Evolutionary conservation across 1,140 invertebrate genomes (phyloP).

Genomic region (Eriosoma lanigerum): DNA sequence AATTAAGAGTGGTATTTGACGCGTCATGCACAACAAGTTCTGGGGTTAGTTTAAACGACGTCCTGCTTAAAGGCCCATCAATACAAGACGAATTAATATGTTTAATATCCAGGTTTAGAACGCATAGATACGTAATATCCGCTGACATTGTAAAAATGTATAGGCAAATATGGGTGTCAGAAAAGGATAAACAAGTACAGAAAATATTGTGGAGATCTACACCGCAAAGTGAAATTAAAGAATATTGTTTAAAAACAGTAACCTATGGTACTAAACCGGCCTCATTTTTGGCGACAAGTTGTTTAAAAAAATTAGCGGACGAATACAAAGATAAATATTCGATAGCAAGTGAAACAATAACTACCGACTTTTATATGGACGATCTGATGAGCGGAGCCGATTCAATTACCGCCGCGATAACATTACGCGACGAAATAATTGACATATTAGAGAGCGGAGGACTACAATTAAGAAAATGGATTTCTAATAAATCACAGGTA

Average conservation of each 20-base stretch:
- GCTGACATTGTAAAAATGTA: neutral
- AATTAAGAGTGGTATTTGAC: conserved; percentile 56
- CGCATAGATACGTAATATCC: neutral
- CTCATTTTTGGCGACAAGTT: neutral
- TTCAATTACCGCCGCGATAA: neutral
- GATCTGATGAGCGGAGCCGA: neutral
- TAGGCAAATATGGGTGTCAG: neutral
- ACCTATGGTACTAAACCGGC: no score
- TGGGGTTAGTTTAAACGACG: conserved; percentile 57
- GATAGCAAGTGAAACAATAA: neutral
- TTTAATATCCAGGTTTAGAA: neutral
- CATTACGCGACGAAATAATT: neutral
- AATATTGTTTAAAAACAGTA: no score
- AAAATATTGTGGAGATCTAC: neutral
- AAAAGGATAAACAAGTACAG: neutral
- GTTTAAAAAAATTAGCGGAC: conserved; percentile 57
- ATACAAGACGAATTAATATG: neutral
- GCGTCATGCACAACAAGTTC: conserved; percentile 55
- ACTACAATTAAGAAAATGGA: conserved; percentile 31
- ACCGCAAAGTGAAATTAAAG: neutral
- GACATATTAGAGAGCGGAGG: neutral
- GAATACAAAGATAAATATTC: conserved; percentile 36
- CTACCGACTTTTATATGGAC: conserved; percentile 14
- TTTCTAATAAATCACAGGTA: neutral
- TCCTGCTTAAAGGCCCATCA: neutral